Conservation (phyloP, 64 coral and sea anemone species). For the Montipora sp. region DNA sequence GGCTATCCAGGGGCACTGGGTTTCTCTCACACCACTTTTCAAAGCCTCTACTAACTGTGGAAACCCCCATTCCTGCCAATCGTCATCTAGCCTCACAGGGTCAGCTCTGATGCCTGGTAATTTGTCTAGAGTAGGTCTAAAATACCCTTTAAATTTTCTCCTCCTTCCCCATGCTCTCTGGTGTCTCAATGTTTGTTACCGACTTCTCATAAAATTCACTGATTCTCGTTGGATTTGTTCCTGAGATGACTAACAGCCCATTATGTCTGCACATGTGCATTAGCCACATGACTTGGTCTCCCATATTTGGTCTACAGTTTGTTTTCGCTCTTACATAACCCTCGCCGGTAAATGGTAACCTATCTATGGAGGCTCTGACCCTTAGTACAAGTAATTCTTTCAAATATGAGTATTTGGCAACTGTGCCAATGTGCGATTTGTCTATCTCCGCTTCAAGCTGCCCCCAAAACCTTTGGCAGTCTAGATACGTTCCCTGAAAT, state of each 20-base stretch:
- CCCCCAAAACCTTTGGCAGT: constrained; percentile 55
- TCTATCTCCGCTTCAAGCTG: constrained; percentile 67
- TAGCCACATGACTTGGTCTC: constrained; percentile 51
- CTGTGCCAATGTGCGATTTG: constrained; percentile 51
- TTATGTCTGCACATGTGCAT: constrained; percentile 61
- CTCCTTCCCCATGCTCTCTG: constrained; percentile 44
- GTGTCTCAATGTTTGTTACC: not conserved
- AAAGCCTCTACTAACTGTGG: constrained; percentile 57
- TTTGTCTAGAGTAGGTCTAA: constrained; percentile 63
- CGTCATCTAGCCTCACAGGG: constrained; percentile 47
- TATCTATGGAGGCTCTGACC: constrained; percentile 43
- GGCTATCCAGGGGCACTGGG: constrained; percentile 7
- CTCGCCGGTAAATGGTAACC: constrained; percentile 56
- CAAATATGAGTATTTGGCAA: constrained; percentile 67
- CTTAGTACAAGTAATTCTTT: constrained; percentile 61
- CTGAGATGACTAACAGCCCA: constrained; percentile 14
- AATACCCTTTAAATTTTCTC: constrained; percentile 49
- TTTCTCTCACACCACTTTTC: constrained; percentile 69
- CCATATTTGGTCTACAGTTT: constrained; percentile 62
- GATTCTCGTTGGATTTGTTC: constrained; percentile 19
- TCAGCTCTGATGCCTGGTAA: constrained; percentile 65
- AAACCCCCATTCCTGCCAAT: constrained; percentile 71
- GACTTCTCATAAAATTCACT: constrained; percentile 47
- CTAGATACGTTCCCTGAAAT: constrained; percentile 67
- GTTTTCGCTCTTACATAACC: constrained; percentile 41